Evolutionary conservation across 2,113 vertebrate species (phyloP), one percentile per base, ranked within the genome.

Genomic region (Abramis brama): DNA sequence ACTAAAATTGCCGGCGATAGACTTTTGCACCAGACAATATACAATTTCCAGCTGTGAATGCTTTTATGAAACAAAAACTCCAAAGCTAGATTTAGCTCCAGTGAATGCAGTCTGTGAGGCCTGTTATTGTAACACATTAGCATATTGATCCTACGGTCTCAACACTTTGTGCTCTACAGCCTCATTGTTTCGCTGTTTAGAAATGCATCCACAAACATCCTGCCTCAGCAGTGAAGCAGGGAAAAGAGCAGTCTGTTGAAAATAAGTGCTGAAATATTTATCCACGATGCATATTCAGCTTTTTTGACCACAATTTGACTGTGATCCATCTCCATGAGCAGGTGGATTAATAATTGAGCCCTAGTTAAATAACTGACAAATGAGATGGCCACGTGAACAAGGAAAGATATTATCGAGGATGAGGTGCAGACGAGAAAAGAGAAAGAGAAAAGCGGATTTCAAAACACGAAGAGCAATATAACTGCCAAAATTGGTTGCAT

Each of bases 191-290:
- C 39, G 11, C 57, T 80, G 33, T 73, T 19, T 79, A 43, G 30
- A 64, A 45, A 36, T 64, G 59, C 84, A 33, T 33, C 36, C 76
- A 43, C 76, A 57, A 79, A 55, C 76, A 68, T 21, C 66, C 30
- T 83, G 55, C 19, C 80, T 79, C 82, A 85, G 73, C 85, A 81
- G n/a, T 39, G 17, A 64, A 84, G 45, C 81, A 19, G 39, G 47
- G 55, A 74, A 84, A 83, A 91, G 88, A 85, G 82, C 62, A 86
- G 84, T 82, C 86, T 80, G 76, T 83, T 90, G 90, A 89, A 92
- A 91, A 90, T 86, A 89, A 78, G 88, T 83, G 78, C 79, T 95
- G 86, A 94, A 95, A 92, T 94, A 94, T 94, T 94, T 92, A 94
- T 94, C 83, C 70, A 83, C 84, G 88, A 92, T 94, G 92, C 93